Evolutionary conservation across 2,797 vertebrate species (phyloP).

Genomic region (Synanceia verrucosa): DNA sequence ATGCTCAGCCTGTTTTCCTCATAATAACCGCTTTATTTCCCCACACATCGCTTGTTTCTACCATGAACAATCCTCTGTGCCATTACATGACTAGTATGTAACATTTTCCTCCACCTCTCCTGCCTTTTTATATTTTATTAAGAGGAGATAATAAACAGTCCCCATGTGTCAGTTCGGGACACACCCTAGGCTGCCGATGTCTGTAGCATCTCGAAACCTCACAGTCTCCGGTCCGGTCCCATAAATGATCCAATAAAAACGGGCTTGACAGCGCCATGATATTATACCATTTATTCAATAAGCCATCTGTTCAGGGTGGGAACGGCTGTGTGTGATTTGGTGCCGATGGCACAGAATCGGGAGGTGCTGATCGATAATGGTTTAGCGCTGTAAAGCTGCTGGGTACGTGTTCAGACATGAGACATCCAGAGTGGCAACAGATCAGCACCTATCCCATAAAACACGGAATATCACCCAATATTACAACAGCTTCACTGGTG

Average conservation of each 20-base stretch:
- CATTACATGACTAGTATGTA: not conserved
- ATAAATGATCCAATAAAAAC: conserved; percentile 60
- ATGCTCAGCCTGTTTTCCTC: conserved; percentile 36
- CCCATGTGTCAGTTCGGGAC: conserved; percentile 84
- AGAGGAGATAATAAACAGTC: conserved; percentile 71
- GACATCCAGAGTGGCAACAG: conserved; percentile 50
- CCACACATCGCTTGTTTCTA: not conserved
- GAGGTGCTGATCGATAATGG: conserved; percentile 70
- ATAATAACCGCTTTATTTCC: conserved; percentile 29
- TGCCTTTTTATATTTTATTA: not conserved
- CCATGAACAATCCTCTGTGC: not conserved
- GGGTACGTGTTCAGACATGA: conserved; percentile 69
- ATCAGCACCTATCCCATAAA: conserved; percentile 22
- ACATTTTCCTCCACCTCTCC: not conserved
- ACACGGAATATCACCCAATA: conserved; percentile 21
- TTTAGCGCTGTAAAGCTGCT: conserved; percentile 56
- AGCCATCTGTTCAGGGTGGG: conserved; percentile 49
- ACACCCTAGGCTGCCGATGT: conserved; percentile 86
- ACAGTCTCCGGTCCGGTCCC: conserved; percentile 57
- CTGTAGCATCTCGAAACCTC: conserved; percentile 79
- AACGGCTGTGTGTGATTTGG: conserved; percentile 36
- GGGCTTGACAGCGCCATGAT: conserved; percentile 35
- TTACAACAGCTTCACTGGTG: conserved; percentile 7
- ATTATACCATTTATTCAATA: conserved; percentile 47
- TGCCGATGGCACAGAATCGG: conserved; percentile 63